These are phyloP conservation scores for Tachycineta bicolor DNA, from an alignment of 2,113 vertebrate genomes.

Conservation along the genomic window DNA sequence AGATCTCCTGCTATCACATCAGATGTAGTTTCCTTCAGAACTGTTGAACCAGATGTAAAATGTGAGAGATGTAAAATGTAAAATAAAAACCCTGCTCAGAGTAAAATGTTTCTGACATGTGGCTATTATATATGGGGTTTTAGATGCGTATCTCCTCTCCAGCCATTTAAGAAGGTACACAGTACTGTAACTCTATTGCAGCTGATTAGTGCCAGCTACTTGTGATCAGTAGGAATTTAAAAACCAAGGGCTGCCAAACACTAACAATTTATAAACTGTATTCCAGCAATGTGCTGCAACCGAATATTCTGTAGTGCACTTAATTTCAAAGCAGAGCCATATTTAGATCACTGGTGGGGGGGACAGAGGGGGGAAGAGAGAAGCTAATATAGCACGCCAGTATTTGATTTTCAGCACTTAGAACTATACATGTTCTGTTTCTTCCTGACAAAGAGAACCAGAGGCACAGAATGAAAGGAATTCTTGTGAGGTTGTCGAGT, in stretches of 20 bases:
- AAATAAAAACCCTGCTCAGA: slow-evolving; percentile 59
- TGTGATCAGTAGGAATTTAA: slow-evolving; percentile 53
- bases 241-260: slow-evolving; percentile 64
- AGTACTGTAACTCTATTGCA: slow-evolving; percentile 33
- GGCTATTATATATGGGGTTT: slow-evolving; percentile 19
- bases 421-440: background rate
- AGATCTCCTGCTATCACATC: slow-evolving; percentile 51
- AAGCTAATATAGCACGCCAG: slow-evolving; percentile 22
- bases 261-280: slow-evolving; percentile 58
- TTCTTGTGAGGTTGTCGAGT: background rate
- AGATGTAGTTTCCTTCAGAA: slow-evolving; percentile 65
- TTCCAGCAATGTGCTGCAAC: slow-evolving; percentile 58
- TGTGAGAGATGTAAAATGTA: slow-evolving; percentile 58
- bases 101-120: slow-evolving; percentile 52
- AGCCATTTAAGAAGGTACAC: slow-evolving; percentile 40
- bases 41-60: slow-evolving; percentile 68
- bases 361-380: background rate
- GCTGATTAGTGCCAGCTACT: slow-evolving; percentile 49
- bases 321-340: slow-evolving; percentile 60
- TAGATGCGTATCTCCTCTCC: slow-evolving; percentile 23
- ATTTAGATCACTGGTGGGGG: slow-evolving; percentile 1
- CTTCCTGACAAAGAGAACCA: slow-evolving; percentile 23
- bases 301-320: slow-evolving; percentile 34
- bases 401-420: slow-evolving; percentile 56
- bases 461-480: slow-evolving; percentile 18